A percentile compares a stretch with the other conserved stretches of the same genome.
phyloP scores from a whole-genome alignment of 2,888 invertebrate genomes.

The Andrena bucephala region DNA sequence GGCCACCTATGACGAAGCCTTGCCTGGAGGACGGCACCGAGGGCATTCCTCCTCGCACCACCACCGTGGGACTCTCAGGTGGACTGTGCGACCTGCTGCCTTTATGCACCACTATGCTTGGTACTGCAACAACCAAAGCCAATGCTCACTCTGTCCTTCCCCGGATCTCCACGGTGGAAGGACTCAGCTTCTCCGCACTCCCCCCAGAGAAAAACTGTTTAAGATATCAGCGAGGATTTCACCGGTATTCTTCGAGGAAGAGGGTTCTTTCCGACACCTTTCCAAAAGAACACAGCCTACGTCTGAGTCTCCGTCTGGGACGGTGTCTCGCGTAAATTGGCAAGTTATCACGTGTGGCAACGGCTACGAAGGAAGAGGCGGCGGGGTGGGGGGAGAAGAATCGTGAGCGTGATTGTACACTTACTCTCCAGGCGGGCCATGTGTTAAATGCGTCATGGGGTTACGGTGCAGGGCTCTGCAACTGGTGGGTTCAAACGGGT shows the following conservation, averaged over 20 bases:
- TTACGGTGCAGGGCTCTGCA: constrained; percentile 73
- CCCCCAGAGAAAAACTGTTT: not conserved
- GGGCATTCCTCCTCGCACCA: constrained; percentile 81
- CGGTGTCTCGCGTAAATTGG: too few species aligned
- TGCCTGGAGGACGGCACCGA: constrained; percentile 81
- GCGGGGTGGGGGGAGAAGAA: constrained; percentile 17
- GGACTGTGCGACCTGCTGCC: constrained; percentile 80
- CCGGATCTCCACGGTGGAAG: not conserved
- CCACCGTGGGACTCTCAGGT: constrained; percentile 81
- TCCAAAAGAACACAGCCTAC: too few species aligned
- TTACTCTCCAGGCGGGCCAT: constrained; percentile 83
- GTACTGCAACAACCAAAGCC: constrained; percentile 78
- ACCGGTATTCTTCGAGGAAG: too few species aligned
- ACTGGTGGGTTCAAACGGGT: constrained; percentile 78
- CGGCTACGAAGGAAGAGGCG: not conserved
- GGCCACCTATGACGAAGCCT: constrained; percentile 77
- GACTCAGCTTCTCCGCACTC: not conserved
- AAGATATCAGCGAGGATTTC: not conserved
- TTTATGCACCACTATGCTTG: constrained; percentile 84
- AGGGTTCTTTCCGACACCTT: too few species aligned
- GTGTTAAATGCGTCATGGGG: constrained; percentile 77
- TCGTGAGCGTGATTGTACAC: constrained; percentile 65
- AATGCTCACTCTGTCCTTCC: not conserved
- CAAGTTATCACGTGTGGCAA: not conserved
- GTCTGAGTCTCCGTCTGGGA: too few species aligned